A percentile compares a stretch with the other conserved stretches of the same genome.
phyloP scores from a whole-genome alignment of 2,113 vertebrate species.

The Sula dactylatra region DNA sequence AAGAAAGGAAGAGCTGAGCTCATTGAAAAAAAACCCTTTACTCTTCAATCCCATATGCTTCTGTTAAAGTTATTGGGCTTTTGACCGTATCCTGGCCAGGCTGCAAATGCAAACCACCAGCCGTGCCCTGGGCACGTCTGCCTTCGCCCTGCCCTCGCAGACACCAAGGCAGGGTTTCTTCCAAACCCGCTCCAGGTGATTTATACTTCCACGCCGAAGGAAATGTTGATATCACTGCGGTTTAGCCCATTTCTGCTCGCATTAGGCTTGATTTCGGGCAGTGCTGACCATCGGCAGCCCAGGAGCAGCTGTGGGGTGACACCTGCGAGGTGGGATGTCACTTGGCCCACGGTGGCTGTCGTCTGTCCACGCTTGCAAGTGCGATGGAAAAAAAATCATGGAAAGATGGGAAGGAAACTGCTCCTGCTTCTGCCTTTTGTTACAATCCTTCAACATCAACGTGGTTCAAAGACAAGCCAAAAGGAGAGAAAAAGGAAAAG shows the following conservation, averaged over 20 bases:
- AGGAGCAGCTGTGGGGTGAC: neutral
- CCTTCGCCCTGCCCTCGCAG: neutral
- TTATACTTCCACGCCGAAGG: neutral
- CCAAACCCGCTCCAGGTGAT: neutral
- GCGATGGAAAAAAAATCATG: neutral
- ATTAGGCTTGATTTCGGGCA: neutral
- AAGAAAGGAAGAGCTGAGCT: neutral
- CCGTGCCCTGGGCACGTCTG: neutral
- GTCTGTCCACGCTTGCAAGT: rapidly evolving
- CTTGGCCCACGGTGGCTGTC: rapidly evolving
- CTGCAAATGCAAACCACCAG: neutral
- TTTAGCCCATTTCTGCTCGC: neutral
- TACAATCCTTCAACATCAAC: neutral
- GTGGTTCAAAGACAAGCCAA: neutral
- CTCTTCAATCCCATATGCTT: neutral
- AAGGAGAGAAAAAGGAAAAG: neutral
- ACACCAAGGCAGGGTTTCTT: neutral
- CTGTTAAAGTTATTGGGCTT: neutral
- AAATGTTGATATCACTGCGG: rapidly evolving
- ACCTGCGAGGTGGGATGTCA: neutral
- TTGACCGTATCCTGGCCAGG: neutral
- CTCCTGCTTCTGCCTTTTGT: neutral
- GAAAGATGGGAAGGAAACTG: neutral
- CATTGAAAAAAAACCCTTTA: neutral
- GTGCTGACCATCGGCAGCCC: neutral